Percentiles rank a stretch among this genome's conserved stretches.
Conservation (phyloP, 2,797 vertebrate species). For the Gadopsis marmoratus region DNA sequence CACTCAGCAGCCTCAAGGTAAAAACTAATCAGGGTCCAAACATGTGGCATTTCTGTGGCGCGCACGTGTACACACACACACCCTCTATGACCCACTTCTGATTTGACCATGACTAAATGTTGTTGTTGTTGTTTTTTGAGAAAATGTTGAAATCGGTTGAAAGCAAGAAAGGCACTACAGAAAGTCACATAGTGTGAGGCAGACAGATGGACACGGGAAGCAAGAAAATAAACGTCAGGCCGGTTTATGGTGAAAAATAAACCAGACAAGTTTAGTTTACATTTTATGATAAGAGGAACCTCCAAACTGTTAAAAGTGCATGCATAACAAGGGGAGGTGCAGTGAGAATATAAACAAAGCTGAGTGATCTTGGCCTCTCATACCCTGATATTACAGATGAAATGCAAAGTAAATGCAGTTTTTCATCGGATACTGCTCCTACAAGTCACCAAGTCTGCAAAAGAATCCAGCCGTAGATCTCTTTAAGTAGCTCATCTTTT, state of each 20-base stretch:
- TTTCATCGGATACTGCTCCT: conserved; percentile 6
- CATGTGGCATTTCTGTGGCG: conserved; percentile 1
- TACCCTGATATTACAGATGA: neutral
- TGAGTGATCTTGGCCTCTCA: neutral
- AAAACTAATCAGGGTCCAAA: conserved; percentile 18
- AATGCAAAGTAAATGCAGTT: conserved; percentile 11
- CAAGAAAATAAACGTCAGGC: conserved; percentile 36
- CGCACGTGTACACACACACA: conserved; percentile 2
- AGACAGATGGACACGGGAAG: conserved; percentile 24
- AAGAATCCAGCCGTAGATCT: neutral
- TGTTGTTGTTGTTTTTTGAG: conserved; percentile 32
- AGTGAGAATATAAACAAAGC: conserved; percentile 11
- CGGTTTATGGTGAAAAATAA: conserved; percentile 21
- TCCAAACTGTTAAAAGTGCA: neutral
- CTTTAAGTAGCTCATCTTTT: conserved; percentile 25
- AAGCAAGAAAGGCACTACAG: conserved; percentile 16
- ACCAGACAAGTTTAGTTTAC: conserved; percentile 31
- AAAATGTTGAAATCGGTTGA: conserved; percentile 28
- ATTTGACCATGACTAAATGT: conserved; percentile 35
- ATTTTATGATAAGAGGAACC: neutral
- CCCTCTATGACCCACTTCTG: conserved; percentile 1
- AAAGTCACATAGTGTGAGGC: conserved; percentile 36
- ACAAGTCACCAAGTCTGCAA: conserved; percentile 4
- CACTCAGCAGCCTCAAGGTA: neutral
- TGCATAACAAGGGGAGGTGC: neutral